Evolutionary conservation across 2,797 vertebrate species (phyloP).

Genomic region (Delichon dasypus): DNA sequence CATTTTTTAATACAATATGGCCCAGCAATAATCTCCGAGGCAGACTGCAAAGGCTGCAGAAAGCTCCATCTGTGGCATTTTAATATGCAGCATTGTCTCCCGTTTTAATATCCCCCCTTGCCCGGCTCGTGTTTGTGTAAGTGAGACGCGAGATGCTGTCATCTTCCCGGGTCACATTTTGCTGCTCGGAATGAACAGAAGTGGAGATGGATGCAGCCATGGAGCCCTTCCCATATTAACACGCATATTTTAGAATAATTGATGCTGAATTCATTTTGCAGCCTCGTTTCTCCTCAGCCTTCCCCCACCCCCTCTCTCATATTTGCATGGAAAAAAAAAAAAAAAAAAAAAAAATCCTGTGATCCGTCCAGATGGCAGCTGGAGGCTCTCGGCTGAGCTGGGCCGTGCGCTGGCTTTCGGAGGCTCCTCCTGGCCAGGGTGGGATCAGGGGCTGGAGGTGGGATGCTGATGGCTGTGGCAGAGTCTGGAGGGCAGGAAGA

Average conservation of each 20-base stretch:
- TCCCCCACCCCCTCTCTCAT: slow-evolving; percentile 4
- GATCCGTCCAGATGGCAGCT: slow-evolving; percentile 67
- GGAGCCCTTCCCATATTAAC: slow-evolving; percentile 46
- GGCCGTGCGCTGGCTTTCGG: background rate
- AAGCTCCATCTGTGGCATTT: slow-evolving; percentile 60
- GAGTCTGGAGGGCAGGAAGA: background rate
- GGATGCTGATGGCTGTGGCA: accelerated
- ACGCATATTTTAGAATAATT: slow-evolving; percentile 68
- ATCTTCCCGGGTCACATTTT: slow-evolving; percentile 38
- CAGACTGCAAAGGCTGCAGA: slow-evolving; percentile 31
- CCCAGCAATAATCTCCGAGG: slow-evolving; percentile 50
- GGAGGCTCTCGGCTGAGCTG: slow-evolving; percentile 48
- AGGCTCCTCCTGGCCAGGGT: background rate
- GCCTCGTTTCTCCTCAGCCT: slow-evolving; percentile 36
- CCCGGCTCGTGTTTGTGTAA: slow-evolving; percentile 26
- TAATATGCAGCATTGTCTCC: slow-evolving; percentile 58
- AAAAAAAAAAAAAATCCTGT: slow-evolving; percentile 50
- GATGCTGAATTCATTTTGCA: slow-evolving; percentile 61
- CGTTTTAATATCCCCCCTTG: slow-evolving; percentile 7
- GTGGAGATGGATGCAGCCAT: slow-evolving; percentile 34
- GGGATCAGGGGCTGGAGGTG: background rate
- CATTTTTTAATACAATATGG: slow-evolving; percentile 58
- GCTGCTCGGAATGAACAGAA: slow-evolving; percentile 42
- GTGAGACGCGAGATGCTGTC: slow-evolving; percentile 3
- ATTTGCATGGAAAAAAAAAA: slow-evolving; percentile 32